phyloP scores from a whole-genome alignment of 1,140 invertebrate species.

The Venustaconcha ellipsiformis region DNA sequence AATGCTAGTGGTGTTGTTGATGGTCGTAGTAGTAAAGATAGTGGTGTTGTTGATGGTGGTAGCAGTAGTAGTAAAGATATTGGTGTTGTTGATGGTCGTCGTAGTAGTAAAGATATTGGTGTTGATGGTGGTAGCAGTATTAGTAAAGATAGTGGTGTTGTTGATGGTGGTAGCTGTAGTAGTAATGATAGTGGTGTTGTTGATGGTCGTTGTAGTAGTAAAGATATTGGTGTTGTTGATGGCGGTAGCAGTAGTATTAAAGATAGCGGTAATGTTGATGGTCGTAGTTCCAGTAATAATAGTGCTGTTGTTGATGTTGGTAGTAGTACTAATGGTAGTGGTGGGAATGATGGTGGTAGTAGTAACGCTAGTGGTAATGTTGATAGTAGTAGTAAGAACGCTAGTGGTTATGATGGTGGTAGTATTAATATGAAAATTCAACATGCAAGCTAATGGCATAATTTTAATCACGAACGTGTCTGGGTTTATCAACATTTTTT shows the following conservation, averaged over 20 bases:
- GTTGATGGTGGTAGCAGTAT: constrained; percentile 14
- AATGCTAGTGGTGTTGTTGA: constrained; percentile 6
- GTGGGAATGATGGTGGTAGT: constrained; percentile 18
- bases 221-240: constrained; percentile 4
- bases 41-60: constrained; percentile 12
- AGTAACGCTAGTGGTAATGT: constrained; percentile 3
- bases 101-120: constrained; percentile 12
- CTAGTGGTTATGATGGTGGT: background rate
- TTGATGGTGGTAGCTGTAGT: constrained; percentile 14
- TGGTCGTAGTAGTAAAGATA: background rate
- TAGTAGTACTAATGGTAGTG: constrained; percentile 17
- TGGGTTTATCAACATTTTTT: too few relatives aligned
- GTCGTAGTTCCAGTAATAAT: constrained; percentile 14
- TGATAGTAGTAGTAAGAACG: constrained; percentile 1
- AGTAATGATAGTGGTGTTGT: constrained; percentile 3
- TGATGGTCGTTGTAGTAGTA: constrained; percentile 15
- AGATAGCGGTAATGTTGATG: constrained; percentile 11
- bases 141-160: constrained; percentile 3
- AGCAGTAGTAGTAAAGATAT: constrained; percentile 10
- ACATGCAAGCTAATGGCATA: too few relatives aligned
- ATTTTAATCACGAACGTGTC: too few relatives aligned
- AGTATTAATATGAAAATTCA: constrained; percentile 1
- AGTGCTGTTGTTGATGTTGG: constrained; percentile 7
- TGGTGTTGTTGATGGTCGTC: constrained; percentile 6
- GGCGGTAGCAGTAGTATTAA: constrained; percentile 14